Evolutionary conservation across 2,113 vertebrate genomes (phyloP).

Genomic region (Hyla sarda): DNA sequence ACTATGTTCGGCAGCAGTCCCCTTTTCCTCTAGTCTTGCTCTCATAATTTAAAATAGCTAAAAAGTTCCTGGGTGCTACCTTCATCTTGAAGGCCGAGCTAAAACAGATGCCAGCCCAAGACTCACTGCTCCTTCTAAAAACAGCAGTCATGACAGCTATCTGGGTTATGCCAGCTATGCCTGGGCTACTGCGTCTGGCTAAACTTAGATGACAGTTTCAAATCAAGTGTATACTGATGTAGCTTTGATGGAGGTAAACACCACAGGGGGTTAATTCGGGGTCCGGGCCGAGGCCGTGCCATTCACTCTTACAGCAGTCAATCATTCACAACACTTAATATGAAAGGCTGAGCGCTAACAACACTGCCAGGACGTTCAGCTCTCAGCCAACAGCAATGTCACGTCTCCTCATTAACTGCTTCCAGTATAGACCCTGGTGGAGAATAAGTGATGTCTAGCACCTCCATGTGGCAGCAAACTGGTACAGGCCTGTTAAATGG

Average conservation of each 20-base stretch:
- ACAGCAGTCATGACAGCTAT: constrained; percentile 91
- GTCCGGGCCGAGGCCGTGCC: not conserved
- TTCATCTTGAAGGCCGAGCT: constrained; percentile 76
- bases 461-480: constrained; percentile 4
- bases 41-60: constrained; percentile 62
- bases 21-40: constrained; percentile 35
- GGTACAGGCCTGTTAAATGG: not conserved
- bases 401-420: not conserved
- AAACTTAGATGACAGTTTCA: constrained; percentile 88
- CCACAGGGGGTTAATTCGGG: constrained; percentile 64
- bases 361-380: not conserved
- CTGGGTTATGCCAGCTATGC: constrained; percentile 90
- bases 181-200: constrained; percentile 82
- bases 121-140: constrained; percentile 86
- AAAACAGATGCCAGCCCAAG: constrained; percentile 82
- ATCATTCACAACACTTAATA: constrained; percentile 42
- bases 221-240: constrained; percentile 74
- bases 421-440: not conserved
- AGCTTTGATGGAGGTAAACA: constrained; percentile 73
- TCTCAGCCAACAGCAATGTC: not conserved
- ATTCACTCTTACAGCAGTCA: not conserved
- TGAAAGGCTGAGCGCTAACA: not conserved
- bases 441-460: not conserved
- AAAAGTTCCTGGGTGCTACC: constrained; percentile 69
- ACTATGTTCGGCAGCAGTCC: constrained; percentile 42